These are phyloP conservation scores for Anolis carolinensis DNA, from an alignment of 2,113 vertebrate genomes.

Conservation along the genomic window DNA sequence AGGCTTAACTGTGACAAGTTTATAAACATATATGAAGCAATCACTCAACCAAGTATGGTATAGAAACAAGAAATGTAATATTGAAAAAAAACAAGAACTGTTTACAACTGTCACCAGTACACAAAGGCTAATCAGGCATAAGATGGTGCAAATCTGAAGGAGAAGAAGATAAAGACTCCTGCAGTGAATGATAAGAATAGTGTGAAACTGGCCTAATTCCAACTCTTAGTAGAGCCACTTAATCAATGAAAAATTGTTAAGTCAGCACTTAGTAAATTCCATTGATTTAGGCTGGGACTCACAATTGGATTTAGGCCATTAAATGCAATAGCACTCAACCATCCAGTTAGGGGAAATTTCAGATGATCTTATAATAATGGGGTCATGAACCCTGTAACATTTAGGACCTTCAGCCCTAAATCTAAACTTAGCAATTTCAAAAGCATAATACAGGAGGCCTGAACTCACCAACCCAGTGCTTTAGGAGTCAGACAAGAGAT, in stretches of 20 bases:
- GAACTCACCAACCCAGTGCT: background rate
- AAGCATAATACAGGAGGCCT: background rate
- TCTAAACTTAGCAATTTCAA: background rate
- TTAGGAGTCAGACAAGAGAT: background rate
- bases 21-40: background rate
- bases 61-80: background rate
- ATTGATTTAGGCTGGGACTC: too few relatives aligned
- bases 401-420: background rate
- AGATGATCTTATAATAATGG: background rate
- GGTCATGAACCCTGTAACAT: background rate
- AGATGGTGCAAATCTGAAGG: background rate
- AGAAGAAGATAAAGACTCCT: too few relatives aligned
- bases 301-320: background rate
- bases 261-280: too few relatives aligned
- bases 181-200: too few relatives aligned
- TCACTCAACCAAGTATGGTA: constrained; percentile 19
- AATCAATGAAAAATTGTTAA: too few relatives aligned
- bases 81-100: constrained; percentile 28
- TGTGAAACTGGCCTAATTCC: too few relatives aligned
- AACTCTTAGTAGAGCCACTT: too few relatives aligned
- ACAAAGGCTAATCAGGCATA: constrained; percentile 42
- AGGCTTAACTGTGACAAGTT: constrained; percentile 1
- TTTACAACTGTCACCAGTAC: background rate
- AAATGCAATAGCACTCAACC: background rate
- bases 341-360: background rate